These are phyloP conservation scores for Hemithea aestivaria DNA, from an alignment of 2,888 invertebrate genomes.

Conservation along the genomic window DNA sequence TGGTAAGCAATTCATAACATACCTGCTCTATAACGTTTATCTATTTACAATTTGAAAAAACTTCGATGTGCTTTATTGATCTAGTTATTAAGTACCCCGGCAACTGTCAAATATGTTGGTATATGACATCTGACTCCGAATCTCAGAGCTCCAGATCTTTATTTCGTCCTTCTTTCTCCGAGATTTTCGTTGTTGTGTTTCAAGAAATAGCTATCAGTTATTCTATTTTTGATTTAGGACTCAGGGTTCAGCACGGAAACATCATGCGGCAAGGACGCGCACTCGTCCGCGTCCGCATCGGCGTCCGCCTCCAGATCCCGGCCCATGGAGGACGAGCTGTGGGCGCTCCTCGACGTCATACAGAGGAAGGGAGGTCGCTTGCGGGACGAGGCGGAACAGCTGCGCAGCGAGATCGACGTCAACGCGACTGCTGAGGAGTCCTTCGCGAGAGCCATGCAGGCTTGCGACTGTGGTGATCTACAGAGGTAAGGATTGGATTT, in stretches of 20 bases:
- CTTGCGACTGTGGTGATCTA: constrained; percentile 34
- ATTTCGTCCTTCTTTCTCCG: too few species aligned
- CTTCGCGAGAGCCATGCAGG: constrained; percentile 71
- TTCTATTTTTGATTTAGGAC: constrained; percentile 76
- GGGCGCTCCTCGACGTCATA: constrained; percentile 92
- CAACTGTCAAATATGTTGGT: too few species aligned
- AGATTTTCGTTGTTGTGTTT: too few species aligned
- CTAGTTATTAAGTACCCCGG: too few species aligned
- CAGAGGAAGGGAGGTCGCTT: constrained; percentile 85
- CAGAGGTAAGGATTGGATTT: constrained; percentile 16
- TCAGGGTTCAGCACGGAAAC: constrained; percentile 95
- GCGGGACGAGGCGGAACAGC: constrained; percentile 84
- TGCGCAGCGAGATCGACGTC: constrained; percentile 74
- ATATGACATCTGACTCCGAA: too few species aligned
- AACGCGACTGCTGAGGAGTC: constrained; percentile 81
- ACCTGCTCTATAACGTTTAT: too few species aligned
- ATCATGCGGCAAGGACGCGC: constrained; percentile 89
- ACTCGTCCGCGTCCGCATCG: constrained; percentile 80
- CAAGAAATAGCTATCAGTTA: too few species aligned
- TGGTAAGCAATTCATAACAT: too few species aligned
- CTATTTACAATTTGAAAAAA: too few species aligned
- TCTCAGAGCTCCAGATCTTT: too few species aligned
- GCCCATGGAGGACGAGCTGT: constrained; percentile 87
- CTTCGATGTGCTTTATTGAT: too few species aligned
- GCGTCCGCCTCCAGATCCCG: constrained; percentile 78